phyloP scores from a whole-genome alignment of 2,797 vertebrate genomes.

The Cossypha niveicapilla region DNA sequence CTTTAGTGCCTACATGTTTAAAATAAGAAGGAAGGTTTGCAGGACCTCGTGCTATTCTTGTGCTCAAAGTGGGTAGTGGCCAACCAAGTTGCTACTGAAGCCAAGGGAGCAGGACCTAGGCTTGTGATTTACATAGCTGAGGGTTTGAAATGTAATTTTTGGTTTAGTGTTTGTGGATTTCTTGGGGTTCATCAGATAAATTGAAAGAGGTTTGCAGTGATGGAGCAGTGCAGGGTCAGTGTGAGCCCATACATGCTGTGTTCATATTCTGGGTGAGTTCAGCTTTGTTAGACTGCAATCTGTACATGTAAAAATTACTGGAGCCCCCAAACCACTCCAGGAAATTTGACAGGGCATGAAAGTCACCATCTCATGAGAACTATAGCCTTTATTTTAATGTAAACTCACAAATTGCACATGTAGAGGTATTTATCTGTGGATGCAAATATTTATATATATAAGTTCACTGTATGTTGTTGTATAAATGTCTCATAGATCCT shows the following conservation, averaged over 20 bases:
- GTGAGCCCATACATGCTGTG: not conserved
- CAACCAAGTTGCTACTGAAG: not conserved
- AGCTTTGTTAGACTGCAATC: not conserved
- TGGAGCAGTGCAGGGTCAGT: fast-evolving
- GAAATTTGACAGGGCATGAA: not conserved
- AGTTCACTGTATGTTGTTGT: not conserved
- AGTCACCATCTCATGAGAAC: not conserved
- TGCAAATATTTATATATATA: not conserved
- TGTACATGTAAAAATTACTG: not conserved
- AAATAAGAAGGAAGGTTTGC: not conserved
- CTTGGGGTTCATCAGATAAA: not conserved
- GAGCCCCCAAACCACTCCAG: not conserved
- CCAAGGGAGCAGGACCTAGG: not conserved
- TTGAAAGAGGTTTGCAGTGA: not conserved
- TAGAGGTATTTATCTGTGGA: not conserved
- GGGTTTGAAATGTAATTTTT: not conserved
- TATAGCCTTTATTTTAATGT: not conserved
- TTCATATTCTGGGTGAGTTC: not conserved
- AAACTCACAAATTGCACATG: not conserved
- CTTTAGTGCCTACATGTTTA: not conserved
- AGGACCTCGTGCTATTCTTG: not conserved
- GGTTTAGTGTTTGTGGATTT: not conserved
- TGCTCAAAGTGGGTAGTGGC: not conserved
- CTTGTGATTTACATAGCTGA: not conserved
- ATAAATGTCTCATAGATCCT: not conserved